Evolutionary conservation across 2,888 invertebrate species (phyloP).

Genomic region (Serripes groenlandicus): DNA sequence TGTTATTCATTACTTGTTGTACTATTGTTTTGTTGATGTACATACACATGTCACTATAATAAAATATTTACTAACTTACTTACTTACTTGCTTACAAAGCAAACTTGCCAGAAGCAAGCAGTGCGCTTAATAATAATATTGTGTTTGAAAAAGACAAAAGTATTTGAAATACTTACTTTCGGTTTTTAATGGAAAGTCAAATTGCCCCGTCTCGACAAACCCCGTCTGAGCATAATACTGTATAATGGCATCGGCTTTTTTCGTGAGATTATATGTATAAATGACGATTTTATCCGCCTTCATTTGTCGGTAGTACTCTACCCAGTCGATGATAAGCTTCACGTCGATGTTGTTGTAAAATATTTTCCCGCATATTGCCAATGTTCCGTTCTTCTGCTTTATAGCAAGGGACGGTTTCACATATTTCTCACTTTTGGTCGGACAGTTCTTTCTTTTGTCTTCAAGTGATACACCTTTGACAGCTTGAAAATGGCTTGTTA

Average conservation of each 20-base stretch:
- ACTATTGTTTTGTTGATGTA: no score
- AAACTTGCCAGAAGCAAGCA: no score
- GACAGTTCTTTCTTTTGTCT: slow-evolving; percentile 26
- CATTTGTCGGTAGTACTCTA: slow-evolving; percentile 57
- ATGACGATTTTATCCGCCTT: slow-evolving; percentile 51
- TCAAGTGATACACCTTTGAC: slow-evolving; percentile 36
- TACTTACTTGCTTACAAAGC: no score
- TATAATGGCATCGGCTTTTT: slow-evolving; percentile 25
- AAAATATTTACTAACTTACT: no score
- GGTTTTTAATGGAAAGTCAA: slow-evolving; percentile 56
- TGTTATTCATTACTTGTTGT: no score
- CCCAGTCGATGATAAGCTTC: slow-evolving; percentile 51
- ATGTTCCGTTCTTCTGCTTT: slow-evolving; percentile 15
- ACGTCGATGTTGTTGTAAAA: slow-evolving; percentile 46
- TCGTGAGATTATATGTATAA: slow-evolving; percentile 40
- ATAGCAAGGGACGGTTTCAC: slow-evolving; percentile 21
- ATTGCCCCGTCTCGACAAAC: slow-evolving; percentile 41
- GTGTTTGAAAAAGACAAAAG: no score
- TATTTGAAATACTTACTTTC: slow-evolving; percentile 29
- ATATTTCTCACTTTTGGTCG: neutral
- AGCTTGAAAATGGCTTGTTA: slow-evolving; percentile 27
- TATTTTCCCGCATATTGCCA: slow-evolving; percentile 60
- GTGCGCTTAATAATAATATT: no score
- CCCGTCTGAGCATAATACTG: slow-evolving; percentile 35
- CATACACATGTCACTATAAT: no score